Base-by-base conservation (phyloP, 2,797 vertebrate genomes). In the Poecilia velifera region DNA sequence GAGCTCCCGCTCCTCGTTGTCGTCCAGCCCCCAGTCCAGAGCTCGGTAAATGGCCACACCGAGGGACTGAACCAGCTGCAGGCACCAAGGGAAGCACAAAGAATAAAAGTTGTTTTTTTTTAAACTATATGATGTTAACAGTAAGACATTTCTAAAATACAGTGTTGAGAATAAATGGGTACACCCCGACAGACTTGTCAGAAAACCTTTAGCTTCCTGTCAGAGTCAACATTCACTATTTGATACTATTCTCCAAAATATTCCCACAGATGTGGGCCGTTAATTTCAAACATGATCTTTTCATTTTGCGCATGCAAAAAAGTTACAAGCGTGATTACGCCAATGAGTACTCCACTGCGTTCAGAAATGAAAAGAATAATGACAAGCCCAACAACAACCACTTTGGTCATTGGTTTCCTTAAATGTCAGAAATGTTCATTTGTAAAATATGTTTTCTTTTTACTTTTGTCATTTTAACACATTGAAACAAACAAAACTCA, bases 1-100 rank as follows among this genome's bases (percentile, higher is more conserved):
- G 74, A 99, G 96, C 93, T 99, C 97, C 0, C 98, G 93, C 90
- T 99, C 98, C 89, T 99, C 98, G 0, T 95, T 98, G 84, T 98
- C 97, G 0, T 97, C 97, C 93, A 99, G 93, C 0, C 98, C 98
- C 98, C 98, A 99, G 95, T 99, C 98, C 94, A 99, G 95, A 0
- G 98, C 98, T 1, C 94, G 96, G 94, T 99, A 99, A 91, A 99
- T 97, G 74, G 97, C 96, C 1, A 99, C 97, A 1, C 98, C 98
- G 91, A 99, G 89, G 0, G 97, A 97, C 91, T 97, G 97, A 82
- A 99, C 98, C 95, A 98, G 87, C 98, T 99, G 91, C 28, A 71
- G 3, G 76, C 36, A 82, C 2, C 20, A 64, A 83, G 2, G 7
- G 3, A 31, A 22, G 7, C 10, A 64, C 64, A 46, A 16, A 34